A percentile compares a stretch with the other conserved stretches of the same genome.
These are phyloP conservation scores for Camponotus fellah DNA, from an alignment of 2,888 invertebrate genomes.

Conservation along the genomic window DNA sequence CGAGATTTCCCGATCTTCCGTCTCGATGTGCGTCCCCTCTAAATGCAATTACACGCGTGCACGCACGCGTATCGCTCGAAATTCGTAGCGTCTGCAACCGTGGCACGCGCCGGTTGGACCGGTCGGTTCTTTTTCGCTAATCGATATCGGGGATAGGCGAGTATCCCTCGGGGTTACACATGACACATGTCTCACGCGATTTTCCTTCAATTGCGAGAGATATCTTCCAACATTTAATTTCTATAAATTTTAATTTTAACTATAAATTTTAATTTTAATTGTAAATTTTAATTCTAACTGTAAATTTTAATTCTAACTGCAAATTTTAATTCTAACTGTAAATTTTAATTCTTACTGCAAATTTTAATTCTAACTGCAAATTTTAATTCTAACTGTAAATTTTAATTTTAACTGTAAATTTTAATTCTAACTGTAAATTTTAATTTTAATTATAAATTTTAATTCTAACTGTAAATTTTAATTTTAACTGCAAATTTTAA, in stretches of 20 bases:
- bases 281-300: no score
- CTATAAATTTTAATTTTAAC: neutral
- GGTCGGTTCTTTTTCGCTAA: slow-evolving; percentile 62
- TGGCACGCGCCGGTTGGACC: slow-evolving; percentile 81
- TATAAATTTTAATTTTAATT: no score
- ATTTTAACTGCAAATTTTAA: no score
- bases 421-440: no score
- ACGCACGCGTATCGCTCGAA: slow-evolving; percentile 51
- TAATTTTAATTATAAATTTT: no score
- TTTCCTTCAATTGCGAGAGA: neutral
- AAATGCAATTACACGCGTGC: slow-evolving; percentile 53
- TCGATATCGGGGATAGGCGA: slow-evolving; percentile 69
- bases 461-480: no score
- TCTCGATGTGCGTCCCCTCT: slow-evolving; percentile 20
- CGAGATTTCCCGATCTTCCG: slow-evolving; percentile 56
- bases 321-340: no score
- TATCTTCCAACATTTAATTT: neutral
- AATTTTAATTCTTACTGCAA: no score
- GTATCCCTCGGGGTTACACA: slow-evolving; percentile 8
- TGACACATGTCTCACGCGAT: neutral
- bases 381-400: no score
- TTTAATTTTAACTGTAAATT: no score
- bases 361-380: no score
- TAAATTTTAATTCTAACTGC: no score
- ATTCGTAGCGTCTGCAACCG: slow-evolving; percentile 78